These are phyloP conservation scores for rabbit (Oryctolagus cuniculus) DNA, from an alignment of 2,113 vertebrate species.

Conservation along the genomic window mOryCun1.1 NC_091432.1:144528501-144529000, in stretches of 20 bases:
- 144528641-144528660: neutral
- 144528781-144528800: neutral
- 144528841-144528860: neutral
- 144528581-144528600: neutral
- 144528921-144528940: neutral
- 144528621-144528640: neutral
- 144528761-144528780: neutral
- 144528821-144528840: slow-evolving; percentile 25
- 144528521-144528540: neutral
- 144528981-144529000: neutral
- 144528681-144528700: neutral
- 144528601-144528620: neutral
- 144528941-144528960: neutral
- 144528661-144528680: neutral
- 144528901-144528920: neutral
- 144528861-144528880: slow-evolving; percentile 30
- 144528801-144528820: neutral
- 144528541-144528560: neutral
- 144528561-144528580: neutral
- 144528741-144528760: no score
- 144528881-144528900: neutral
- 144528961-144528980: slow-evolving; percentile 18
- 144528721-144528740: neutral
- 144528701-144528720: neutral
- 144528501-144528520: neutral